phyloP scores from a whole-genome alignment of 2,797 vertebrate genomes.

The Manis javanica region DNA sequence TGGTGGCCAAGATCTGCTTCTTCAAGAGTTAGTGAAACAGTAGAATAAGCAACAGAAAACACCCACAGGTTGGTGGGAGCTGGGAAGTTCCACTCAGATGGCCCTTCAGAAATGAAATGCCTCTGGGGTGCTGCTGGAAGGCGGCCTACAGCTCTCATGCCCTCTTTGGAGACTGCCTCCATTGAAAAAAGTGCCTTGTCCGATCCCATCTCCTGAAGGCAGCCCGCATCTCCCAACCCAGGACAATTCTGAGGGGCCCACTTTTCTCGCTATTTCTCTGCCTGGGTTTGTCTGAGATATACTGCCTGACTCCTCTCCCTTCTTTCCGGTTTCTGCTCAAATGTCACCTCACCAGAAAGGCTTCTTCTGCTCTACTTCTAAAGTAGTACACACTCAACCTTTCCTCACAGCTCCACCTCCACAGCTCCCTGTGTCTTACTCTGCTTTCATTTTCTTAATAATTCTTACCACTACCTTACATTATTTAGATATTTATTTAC shows the following conservation, averaged over 20 bases:
- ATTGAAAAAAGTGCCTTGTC: neutral
- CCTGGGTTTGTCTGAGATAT: neutral
- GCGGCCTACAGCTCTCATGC: neutral
- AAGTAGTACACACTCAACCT: neutral
- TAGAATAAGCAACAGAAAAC: constrained; percentile 1
- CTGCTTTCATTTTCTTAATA: constrained; percentile 41
- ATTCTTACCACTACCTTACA: neutral
- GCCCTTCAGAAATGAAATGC: neutral
- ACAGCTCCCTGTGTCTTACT: neutral
- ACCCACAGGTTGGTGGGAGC: neutral
- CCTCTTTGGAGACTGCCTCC: neutral
- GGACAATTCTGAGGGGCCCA: neutral
- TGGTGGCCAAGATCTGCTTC: neutral
- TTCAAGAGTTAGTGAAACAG: neutral
- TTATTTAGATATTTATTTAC: constrained; percentile 2
- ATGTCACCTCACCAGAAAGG: neutral
- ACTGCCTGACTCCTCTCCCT: neutral
- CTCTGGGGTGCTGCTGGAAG: neutral
- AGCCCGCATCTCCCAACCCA: neutral
- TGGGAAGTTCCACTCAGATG: neutral
- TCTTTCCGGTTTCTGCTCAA: neutral
- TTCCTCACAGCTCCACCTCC: neutral
- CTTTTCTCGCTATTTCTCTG: neutral
- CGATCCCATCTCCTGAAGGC: neutral
- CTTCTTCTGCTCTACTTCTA: neutral